Base-by-base conservation (phyloP, 2,113 vertebrate species). In the Steatornis caripensis region DNA sequence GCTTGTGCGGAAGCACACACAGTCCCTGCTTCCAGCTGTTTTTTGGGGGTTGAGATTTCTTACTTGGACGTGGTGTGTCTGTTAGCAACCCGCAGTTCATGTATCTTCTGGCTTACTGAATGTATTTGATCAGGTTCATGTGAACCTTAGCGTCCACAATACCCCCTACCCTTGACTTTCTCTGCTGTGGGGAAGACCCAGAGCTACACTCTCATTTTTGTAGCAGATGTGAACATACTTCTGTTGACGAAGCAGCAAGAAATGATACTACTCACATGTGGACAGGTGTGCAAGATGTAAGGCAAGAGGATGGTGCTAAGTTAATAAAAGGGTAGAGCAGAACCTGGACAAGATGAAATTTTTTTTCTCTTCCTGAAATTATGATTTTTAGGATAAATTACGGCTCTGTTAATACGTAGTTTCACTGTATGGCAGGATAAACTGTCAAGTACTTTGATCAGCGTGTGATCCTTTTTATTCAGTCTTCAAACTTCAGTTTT, bases 81-180 rank as follows among this genome's bases (percentile, higher is more conserved):
- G 12, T 54, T 55, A 30, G 10, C 84, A 72, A 41, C 26, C 17
- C 15, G 62, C n/a, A 62, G 17, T 19, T 76, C 54, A 41, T 30
- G 15, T 34, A 13, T 70, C 2, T 39, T 43, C 22, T 45, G 22
- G 15, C 6, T 58, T 57, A 36, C 21, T 48, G 41, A 71, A 27
- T 10, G 7, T 39, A 15, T 80, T 61, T 10, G 16, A 4, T 45
- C 3, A 15, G 27, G 11, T 43, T 70, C 24, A 12, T 43, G 6
- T 34, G 34, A 29, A 37, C 54, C 18, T 21, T 39, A 32, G 6
- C 12, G 66, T 69, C 45, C 6, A 1, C 21, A n/a, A 5, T 62
- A 43, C 1, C 4, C 3, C 3, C 4, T 66, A 7, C 13, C 2
- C 5, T 6, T 17, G 36, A 8, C 15, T 81, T 69, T 9, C 2